Evolutionary conservation across 2,113 vertebrate species (phyloP).

Genomic region (Pyrgilauda ruficollis): DNA sequence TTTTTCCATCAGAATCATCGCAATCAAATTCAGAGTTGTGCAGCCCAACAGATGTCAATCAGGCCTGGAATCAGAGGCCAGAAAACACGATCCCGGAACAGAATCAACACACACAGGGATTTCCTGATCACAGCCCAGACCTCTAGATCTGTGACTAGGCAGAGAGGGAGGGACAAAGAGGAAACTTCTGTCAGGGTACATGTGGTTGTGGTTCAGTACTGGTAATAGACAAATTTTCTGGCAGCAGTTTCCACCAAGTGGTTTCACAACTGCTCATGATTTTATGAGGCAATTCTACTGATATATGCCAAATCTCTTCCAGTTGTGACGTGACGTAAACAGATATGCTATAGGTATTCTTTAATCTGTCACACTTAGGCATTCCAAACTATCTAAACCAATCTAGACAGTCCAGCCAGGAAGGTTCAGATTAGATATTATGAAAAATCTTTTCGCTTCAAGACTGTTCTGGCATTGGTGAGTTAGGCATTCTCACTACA

Average conservation of each 20-base stretch:
- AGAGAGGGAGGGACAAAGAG: neutral
- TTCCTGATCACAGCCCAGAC: neutral
- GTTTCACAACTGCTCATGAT: neutral
- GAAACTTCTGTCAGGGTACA: neutral
- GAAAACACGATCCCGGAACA: neutral
- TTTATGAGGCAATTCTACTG: neutral
- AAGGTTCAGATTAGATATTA: neutral
- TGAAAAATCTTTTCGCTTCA: neutral
- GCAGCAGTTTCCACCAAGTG: neutral
- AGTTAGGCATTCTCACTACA: neutral
- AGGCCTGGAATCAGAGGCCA: neutral
- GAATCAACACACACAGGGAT: neutral
- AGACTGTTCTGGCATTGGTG: neutral
- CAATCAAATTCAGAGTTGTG: neutral
- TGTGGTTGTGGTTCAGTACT: neutral
- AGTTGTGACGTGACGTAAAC: neutral
- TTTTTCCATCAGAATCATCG: neutral
- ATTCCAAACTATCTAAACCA: neutral
- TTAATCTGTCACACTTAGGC: neutral
- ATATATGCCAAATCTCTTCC: neutral
- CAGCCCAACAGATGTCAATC: neutral
- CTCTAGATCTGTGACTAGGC: neutral
- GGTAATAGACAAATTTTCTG: neutral
- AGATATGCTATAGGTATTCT: neutral
- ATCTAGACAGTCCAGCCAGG: neutral